Percentiles rank a stretch among this genome's conserved stretches.
Evolutionary conservation across 1,140 invertebrate genomes (phyloP).

Genomic region (Pseudomyrmex flavicornis): DNA sequence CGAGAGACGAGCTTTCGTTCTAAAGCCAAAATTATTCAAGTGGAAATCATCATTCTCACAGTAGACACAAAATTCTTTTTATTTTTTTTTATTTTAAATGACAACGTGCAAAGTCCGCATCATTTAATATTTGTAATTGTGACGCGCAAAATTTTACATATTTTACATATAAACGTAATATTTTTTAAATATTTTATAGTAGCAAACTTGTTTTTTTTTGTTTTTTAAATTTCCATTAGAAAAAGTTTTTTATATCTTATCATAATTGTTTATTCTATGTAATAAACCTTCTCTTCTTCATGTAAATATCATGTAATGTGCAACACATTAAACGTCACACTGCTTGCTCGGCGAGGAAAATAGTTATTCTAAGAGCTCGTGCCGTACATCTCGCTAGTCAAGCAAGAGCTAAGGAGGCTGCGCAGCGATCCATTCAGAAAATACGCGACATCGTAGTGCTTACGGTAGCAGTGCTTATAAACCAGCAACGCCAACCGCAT

Average conservation of each 20-base stretch:
- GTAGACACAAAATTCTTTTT: no score
- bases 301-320: conserved; percentile 41
- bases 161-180: neutral
- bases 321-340: conserved; percentile 35
- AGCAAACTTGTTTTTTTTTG: neutral
- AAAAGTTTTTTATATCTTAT: neutral
- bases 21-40: neutral
- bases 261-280: neutral
- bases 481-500: conserved; percentile 59
- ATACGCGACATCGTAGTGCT: conserved; percentile 60
- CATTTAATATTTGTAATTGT: neutral
- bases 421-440: conserved; percentile 63
- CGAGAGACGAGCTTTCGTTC: neutral
- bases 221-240: no score
- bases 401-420: conserved; percentile 57
- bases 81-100: neutral
- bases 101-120: no score
- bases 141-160: neutral
- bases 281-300: conserved; percentile 12
- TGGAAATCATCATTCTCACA: conserved; percentile 16
- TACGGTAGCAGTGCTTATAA: conserved; percentile 59
- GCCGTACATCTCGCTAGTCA: conserved; percentile 55
- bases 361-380: conserved; percentile 54
- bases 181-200: neutral
- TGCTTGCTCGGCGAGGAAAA: conserved; percentile 51